Conservation (phyloP, 30 jellyfish, hydroid and myxozoan species). For the Nemopilema nomurai region DNA sequence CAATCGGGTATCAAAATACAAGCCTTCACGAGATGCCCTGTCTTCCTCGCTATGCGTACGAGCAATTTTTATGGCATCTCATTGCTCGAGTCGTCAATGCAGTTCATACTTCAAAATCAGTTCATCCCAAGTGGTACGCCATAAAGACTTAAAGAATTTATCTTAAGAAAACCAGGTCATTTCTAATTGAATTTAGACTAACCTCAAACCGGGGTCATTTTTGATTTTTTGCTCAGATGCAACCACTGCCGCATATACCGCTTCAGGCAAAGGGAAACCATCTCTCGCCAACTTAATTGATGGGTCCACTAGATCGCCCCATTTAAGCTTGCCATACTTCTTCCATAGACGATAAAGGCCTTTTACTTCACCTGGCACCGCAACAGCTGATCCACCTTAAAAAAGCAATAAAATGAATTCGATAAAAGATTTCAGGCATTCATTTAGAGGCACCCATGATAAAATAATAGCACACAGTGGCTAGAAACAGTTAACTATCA, state of each 20-base stretch:
- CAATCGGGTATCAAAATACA: too few species aligned
- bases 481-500: too few species aligned
- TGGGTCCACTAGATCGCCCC: slow-evolving; percentile 88
- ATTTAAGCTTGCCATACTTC: slow-evolving; percentile 84
- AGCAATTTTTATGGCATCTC: too few species aligned
- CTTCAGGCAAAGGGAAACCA: slow-evolving; percentile 87
- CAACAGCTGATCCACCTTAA: slow-evolving; percentile 93
- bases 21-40: too few species aligned
- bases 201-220: slow-evolving; percentile 76
- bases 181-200: slow-evolving; percentile 22
- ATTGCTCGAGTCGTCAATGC: too few species aligned
- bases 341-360: slow-evolving; percentile 82
- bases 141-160: neutral
- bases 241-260: slow-evolving; percentile 56
- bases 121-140: neutral
- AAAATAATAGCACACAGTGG: too few species aligned
- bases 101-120: too few species aligned
- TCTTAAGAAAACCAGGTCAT: slow-evolving; percentile 13
- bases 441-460: too few species aligned
- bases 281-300: slow-evolving; percentile 78
- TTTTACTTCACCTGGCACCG: slow-evolving; percentile 91
- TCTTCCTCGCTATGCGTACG: too few species aligned
- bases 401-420: neutral
- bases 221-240: slow-evolving; percentile 40
- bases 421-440: too few species aligned